Percentiles rank a stretch among this genome's conserved stretches.
phyloP scores from a whole-genome alignment of 1,140 invertebrate species.

The Medauroidea extradentata region DNA sequence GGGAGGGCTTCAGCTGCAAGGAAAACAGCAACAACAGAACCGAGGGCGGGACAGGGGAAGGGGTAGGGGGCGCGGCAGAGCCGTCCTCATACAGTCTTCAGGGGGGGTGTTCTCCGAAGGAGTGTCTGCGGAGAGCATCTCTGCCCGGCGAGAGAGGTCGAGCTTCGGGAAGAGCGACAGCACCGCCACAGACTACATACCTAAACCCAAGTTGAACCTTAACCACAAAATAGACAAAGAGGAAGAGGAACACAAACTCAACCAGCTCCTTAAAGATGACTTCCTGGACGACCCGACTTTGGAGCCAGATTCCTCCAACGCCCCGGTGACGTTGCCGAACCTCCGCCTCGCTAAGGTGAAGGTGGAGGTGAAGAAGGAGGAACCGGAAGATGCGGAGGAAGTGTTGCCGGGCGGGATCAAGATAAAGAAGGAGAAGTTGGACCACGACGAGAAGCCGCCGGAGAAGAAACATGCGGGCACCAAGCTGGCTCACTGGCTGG shows the following conservation, averaged over 20 bases:
- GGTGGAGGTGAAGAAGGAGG: not conserved
- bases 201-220: conserved; percentile 5
- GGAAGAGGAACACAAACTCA: conserved; percentile 27
- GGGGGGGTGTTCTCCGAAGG: conserved; percentile 13
- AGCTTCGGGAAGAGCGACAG: not conserved
- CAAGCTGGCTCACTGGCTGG: not conserved
- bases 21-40: not conserved
- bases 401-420: not conserved
- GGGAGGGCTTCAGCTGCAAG: not conserved
- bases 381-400: not conserved
- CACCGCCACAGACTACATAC: not conserved
- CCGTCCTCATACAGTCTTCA: conserved; percentile 4
- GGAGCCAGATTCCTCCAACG: conserved; percentile 21
- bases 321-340: conserved; percentile 22
- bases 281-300: conserved; percentile 25
- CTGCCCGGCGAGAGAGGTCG: not conserved
- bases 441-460: not conserved
- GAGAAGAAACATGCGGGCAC: not conserved
- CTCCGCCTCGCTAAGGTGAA: not conserved
- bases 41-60: not conserved
- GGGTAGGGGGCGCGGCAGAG: conserved; percentile 12
- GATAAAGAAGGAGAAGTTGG: not conserved
- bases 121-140: not conserved
- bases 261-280: conserved; percentile 26
- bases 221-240: conserved; percentile 24